phyloP scores from a whole-genome alignment of 2,888 invertebrate genomes.

The Ochropleura plecta region DNA sequence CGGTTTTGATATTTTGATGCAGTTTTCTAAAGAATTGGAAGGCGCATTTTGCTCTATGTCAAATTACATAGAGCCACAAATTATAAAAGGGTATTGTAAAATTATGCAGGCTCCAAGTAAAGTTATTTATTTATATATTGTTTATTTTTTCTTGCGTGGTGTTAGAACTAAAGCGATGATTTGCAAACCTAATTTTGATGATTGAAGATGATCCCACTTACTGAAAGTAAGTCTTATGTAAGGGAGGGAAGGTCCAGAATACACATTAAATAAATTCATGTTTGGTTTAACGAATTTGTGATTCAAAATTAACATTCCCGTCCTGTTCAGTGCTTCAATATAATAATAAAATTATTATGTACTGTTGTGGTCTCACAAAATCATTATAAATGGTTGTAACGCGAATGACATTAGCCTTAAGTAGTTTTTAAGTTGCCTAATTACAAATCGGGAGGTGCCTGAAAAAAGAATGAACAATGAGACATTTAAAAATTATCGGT shows the following conservation, averaged over 20 bases:
- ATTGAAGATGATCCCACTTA: not conserved
- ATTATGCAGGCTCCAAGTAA: not conserved
- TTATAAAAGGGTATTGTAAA: not conserved
- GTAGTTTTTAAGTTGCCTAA: slow-evolving; percentile 63
- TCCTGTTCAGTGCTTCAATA: slow-evolving; percentile 72
- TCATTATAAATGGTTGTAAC: slow-evolving; percentile 76
- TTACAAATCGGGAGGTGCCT: slow-evolving; percentile 40
- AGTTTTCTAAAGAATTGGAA: not conserved
- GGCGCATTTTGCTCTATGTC: not conserved
- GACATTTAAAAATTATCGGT: slow-evolving; percentile 8
- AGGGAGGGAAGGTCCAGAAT: slow-evolving; percentile 22
- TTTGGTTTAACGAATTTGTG: slow-evolving; percentile 69
- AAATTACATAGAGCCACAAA: not conserved
- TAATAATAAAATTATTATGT: slow-evolving; percentile 75
- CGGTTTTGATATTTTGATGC: not conserved
- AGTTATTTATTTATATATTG: not conserved
- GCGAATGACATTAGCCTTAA: slow-evolving; percentile 79
- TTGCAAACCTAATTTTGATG: slow-evolving; percentile 10
- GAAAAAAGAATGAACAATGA: slow-evolving; percentile 14
- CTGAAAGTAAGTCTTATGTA: not conserved
- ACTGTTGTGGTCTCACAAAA: slow-evolving; percentile 81
- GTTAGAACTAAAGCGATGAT: not conserved
- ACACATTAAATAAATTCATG: slow-evolving; percentile 24
- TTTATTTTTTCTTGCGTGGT: not conserved
- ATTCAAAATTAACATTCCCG: slow-evolving; percentile 85